Conservation (phyloP, 1,140 invertebrate species). For the Stegodyphus dumicola region DNA sequence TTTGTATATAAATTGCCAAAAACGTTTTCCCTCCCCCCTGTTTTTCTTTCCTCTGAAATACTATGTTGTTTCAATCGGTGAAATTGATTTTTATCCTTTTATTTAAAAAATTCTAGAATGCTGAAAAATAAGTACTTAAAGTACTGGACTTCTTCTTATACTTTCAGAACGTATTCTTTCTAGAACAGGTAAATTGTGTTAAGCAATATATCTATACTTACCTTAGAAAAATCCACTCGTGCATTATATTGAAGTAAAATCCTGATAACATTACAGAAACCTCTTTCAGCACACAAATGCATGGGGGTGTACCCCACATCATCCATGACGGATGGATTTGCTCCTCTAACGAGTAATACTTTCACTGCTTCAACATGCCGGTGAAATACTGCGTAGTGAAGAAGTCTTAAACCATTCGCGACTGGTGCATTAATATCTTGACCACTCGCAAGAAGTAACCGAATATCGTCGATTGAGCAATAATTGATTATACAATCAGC, state of each 20-base stretch:
- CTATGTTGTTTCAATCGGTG: too few species aligned
- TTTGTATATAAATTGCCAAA: too few species aligned
- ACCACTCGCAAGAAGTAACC: slow-evolving; percentile 84
- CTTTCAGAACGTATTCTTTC: too few species aligned
- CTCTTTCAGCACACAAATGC: slow-evolving; percentile 87
- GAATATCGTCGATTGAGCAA: slow-evolving; percentile 85
- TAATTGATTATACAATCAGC: slow-evolving; percentile 89
- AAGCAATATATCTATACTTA: not conserved
- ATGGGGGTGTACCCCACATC: slow-evolving; percentile 91
- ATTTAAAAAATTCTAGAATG: too few species aligned
- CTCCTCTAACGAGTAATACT: slow-evolving; percentile 78
- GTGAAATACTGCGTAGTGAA: slow-evolving; percentile 93
- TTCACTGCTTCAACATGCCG: slow-evolving; percentile 82
- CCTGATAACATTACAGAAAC: slow-evolving; percentile 73
- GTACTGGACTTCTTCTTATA: too few species aligned
- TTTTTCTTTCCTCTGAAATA: too few species aligned
- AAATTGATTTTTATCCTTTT: too few species aligned
- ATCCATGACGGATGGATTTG: slow-evolving; percentile 84
- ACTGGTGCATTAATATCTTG: slow-evolving; percentile 74
- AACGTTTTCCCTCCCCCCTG: too few species aligned
- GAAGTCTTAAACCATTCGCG: slow-evolving; percentile 78
- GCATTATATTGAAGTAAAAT: slow-evolving; percentile 83
- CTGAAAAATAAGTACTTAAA: too few species aligned
- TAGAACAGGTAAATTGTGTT: too few species aligned
- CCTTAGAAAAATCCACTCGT: slow-evolving; percentile 77